Base-by-base conservation (phyloP, 1,140 invertebrate genomes). In the Heliconius melpomene region DNA sequence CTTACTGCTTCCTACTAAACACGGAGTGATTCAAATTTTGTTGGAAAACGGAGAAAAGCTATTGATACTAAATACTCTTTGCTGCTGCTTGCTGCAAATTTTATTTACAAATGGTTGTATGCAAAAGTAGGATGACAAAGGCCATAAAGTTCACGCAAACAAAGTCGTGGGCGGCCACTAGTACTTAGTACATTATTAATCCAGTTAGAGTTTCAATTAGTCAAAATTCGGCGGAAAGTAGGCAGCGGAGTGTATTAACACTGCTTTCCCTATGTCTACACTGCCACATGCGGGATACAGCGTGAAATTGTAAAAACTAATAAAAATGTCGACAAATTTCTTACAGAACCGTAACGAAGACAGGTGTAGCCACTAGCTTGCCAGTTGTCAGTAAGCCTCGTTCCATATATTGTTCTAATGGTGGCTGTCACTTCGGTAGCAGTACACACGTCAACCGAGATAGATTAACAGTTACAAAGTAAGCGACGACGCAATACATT, bases 401-500 rank as follows among this genome's bases (percentile, higher is more conserved):
- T 72, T 36, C 52, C 36, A 77, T 77, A 77, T 20, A 50, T 77
- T 72, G 66, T 66, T 38, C 38, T 77, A 77, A 77, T 72, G 66
- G 66, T n/a, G 23, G 57, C 74, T 77, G 75, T 77, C 75, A 77
- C 60, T 46, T 77, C 38, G 66, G 46, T 71, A 77, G 36, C 66
- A 77, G 75, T 71, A 72, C 38, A 46, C 23, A 71, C 46, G 75
- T 77, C 75, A 77, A 70, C n/a, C 60, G 38, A 77, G 75, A 77
- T 40, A 72, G 66, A 77, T 77, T 52, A 75, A 75, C 46, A 52
- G 36, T 72, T 77, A 74, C 75, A 73, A 72, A 80, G 75, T 76
- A 54, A 74, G 23, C 40, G 32, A n/a, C 72, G 75, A 80, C 79
- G 75, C 38, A 74, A 80, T 80, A 70, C 79, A 80, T 80, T 80